Evolutionary conservation across 2,888 invertebrate species (phyloP), one percentile per base, ranked within the genome.

Genomic region (Dendrolimus houi): DNA sequence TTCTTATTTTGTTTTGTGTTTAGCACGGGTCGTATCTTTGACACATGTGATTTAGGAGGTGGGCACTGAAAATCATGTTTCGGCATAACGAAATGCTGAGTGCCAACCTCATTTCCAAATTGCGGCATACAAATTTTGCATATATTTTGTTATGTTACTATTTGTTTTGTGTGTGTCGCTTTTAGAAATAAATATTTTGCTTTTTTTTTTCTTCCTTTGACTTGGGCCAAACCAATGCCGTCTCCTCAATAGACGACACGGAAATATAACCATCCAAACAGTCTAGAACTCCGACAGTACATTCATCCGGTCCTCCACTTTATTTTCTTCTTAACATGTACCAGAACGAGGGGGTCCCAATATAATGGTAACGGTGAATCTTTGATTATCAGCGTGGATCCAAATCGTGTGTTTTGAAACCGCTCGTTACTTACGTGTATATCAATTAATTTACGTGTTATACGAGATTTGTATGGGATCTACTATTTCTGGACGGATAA

Each of bases 211-310:
- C 40, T 52, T 54, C 54, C 41, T n/a, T 13, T 47, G 17, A 54
- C 66, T 73, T 71, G 62, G 29, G 64, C 73, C 71, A 69, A 63
- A 62, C 55, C 64, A 61, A 66, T 68, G 64, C 60, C 67, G 69
- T 72, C 72, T 69, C 67, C 68, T 70, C 68, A 68, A 69, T 68
- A 72, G 71, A 69, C 71, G 74, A 68, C 64, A 73, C 74, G 75
- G 75, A 80, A 78, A 81, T 77, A 77, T 75, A 74, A 65, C 72
- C 73, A 75, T 68, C 80, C 78, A 78, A 71, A 66, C 59, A 72
- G 66, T 68, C 74, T 65, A 71, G 80, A 79, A 59, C 77, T 64
- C 68, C 62, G 67, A 56, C 67, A 66, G 64, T 67, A 70, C 70
- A 78, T 79, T 77, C 72, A 74, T 72, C 72, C 72, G 60, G 61